Evolutionary conservation across 1,140 invertebrate genomes (phyloP), one percentile per base, ranked within the genome.

Genomic region (Zaprionus gabonicus): DNA sequence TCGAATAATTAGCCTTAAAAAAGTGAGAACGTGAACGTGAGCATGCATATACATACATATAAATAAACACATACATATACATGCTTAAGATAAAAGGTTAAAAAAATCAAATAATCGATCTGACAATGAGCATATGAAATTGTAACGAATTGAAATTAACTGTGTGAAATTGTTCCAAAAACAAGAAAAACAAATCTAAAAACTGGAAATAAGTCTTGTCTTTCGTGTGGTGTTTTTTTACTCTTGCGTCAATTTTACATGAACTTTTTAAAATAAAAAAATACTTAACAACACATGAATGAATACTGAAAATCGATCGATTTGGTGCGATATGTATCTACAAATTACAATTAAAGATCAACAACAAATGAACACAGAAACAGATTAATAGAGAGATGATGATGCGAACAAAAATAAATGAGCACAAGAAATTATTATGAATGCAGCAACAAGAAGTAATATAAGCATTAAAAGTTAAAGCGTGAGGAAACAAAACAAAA

Each of bases 71-170:
- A 80, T 76, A 82, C 71, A 81, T 38, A 75, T 46, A 75, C 58
- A 34, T 34, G 67, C 46, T 63, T 72, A 62, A 73, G 59, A 55
- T 49, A 59, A 34, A 53, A 23, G 2, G 23, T 53, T 59, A 28
- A 53, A 71, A 53, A 71, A 65, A 44, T 46, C 23, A 46, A 71
- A 76, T 67, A 72, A 66, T 67, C 69, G 31, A 72, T 72, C 70
- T 76, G 74, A 67, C 70, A 78, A 78, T 71, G 63, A 58, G 51
- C 53, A 72, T 85, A 66, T 10, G 3, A 80, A 80, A 67, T 70
- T 88, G 81, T 85, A 90, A 85, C 79, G 67, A 76, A 81, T 67
- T 82, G 78, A 81, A 85, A 90, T 91, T 90, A 79, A 79, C 55
- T 82, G 73, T 85, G 80, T 88, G 76, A 88, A 87, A 81, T 71